These are phyloP conservation scores for Rhinogobio ventralis DNA, from an alignment of 2,797 vertebrate species.

Conservation along the genomic window DNA sequence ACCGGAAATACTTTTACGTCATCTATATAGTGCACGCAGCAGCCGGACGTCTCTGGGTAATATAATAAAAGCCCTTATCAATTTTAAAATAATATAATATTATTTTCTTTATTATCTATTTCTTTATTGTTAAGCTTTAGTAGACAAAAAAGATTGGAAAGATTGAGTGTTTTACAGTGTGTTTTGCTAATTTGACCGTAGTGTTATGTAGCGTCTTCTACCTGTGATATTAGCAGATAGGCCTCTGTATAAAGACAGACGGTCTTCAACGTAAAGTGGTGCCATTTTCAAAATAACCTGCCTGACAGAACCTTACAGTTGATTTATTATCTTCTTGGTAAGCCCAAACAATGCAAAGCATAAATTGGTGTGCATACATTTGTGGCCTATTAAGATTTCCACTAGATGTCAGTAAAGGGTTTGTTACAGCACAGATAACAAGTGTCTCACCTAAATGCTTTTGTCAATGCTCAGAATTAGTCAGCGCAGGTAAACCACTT, in stretches of 20 bases:
- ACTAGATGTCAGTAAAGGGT: constrained; percentile 69
- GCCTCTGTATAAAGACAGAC: background rate
- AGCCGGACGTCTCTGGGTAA: background rate
- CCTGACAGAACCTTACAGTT: background rate
- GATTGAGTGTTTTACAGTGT: background rate
- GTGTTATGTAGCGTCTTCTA: background rate
- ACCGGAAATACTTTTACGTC: constrained; percentile 49
- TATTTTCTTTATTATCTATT: background rate
- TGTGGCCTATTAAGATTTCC: constrained; percentile 45
- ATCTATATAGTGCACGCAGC: constrained; percentile 2
- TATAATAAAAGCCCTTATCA: constrained; percentile 36
- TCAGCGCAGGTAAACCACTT: background rate
- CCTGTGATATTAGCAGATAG: background rate
- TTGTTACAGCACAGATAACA: background rate
- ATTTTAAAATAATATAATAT: background rate
- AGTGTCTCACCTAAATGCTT: background rate
- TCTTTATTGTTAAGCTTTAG: background rate
- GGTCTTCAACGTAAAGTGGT: background rate
- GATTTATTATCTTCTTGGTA: background rate
- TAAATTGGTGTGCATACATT: background rate
- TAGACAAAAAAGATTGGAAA: background rate
- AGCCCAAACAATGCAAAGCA: background rate
- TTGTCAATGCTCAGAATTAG: background rate
- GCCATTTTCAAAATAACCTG: background rate
- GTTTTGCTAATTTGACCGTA: background rate